Evolutionary conservation across 1,140 invertebrate genomes (phyloP).

Genomic region (Tribolium madens): DNA sequence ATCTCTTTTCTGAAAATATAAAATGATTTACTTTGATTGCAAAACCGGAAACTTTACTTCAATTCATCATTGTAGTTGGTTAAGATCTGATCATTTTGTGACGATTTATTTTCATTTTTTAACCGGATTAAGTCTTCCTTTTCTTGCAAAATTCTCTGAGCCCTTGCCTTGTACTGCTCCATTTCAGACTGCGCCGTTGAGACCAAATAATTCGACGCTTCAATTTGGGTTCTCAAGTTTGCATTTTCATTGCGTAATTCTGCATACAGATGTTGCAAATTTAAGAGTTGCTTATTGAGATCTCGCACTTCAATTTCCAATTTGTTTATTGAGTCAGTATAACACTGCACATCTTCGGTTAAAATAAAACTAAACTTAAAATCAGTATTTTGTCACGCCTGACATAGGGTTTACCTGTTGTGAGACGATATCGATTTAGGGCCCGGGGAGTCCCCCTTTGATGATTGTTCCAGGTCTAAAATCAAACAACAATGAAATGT

Average conservation of each 20-base stretch:
- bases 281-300: constrained; percentile 66
- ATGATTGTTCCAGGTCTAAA: background rate
- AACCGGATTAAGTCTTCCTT: constrained; percentile 79
- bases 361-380: constrained; percentile 52
- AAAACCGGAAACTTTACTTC: constrained; percentile 52
- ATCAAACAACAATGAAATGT: too few species aligned
- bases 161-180: constrained; percentile 78
- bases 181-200: constrained; percentile 72
- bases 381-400: too few species aligned
- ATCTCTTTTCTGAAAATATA: constrained; percentile 69
- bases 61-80: constrained; percentile 59
- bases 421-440: constrained; percentile 30
- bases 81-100: constrained; percentile 52
- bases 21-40: background rate
- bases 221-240: constrained; percentile 60
- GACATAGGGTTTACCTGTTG: constrained; percentile 18
- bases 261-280: constrained; percentile 62
- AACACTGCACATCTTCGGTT: constrained; percentile 57
- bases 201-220: constrained; percentile 72
- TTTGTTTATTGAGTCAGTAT: constrained; percentile 62
- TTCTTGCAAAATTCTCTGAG: constrained; percentile 80
- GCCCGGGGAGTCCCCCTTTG: background rate
- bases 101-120: constrained; percentile 52
- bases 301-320: constrained; percentile 66
- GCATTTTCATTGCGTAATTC: constrained; percentile 60